Conservation (phyloP, 1,140 invertebrate species). For the Stegodyphus mimosarum region DNA sequence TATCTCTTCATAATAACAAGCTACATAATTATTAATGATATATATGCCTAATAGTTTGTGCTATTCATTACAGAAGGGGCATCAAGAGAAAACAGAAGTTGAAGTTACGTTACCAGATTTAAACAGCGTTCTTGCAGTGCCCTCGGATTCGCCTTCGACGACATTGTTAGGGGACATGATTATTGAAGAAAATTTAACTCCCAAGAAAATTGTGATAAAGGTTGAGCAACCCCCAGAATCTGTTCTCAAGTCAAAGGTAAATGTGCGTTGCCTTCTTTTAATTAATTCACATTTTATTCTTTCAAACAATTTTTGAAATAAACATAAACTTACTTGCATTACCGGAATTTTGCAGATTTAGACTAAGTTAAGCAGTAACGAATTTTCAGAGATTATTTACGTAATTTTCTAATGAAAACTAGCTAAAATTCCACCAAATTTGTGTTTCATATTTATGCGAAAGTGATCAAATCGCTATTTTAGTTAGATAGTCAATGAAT, state of each 20-base stretch:
- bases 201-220: conserved; percentile 54
- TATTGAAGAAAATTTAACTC: conserved; percentile 25
- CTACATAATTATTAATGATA: background rate
- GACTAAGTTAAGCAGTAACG: too few species aligned
- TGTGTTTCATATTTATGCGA: too few species aligned
- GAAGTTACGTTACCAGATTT: conserved; percentile 46
- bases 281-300: too few species aligned
- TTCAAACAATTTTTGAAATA: too few species aligned
- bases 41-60: background rate
- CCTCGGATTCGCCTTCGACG: conserved; percentile 3
- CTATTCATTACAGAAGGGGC: conserved; percentile 15
- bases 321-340: too few species aligned
- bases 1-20: too few species aligned
- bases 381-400: too few species aligned
- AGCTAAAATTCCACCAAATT: too few species aligned
- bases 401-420: too few species aligned
- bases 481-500: too few species aligned
- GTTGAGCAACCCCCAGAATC: conserved; percentile 44
- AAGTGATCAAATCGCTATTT: too few species aligned
- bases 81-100: conserved; percentile 35
- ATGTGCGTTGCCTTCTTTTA: background rate
- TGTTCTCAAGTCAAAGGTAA: background rate
- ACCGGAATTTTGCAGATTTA: too few species aligned
- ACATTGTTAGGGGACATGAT: conserved; percentile 43
- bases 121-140: conserved; percentile 7